Base-by-base conservation (phyloP, 2,888 invertebrate species). In the Ditylenchus weischeri region DNA sequence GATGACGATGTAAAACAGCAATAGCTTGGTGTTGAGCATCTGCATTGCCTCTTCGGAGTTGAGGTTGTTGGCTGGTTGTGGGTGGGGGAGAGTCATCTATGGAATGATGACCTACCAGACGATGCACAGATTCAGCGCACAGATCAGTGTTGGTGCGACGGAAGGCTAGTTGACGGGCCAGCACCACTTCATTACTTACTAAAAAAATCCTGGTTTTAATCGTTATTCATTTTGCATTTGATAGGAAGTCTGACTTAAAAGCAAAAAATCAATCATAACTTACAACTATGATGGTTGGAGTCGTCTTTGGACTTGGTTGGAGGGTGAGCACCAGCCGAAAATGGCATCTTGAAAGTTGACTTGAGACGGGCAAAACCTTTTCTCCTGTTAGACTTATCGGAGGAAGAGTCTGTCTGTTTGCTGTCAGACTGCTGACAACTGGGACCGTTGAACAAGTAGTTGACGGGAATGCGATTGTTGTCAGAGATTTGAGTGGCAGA, bases 131-230 rank as follows among this genome's bases (percentile, higher is more conserved):
- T 19, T 43, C 19, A 21, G 62, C 65, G 54, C 69, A 65, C 23
- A 76, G 59, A 61, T 79, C 77, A 38, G 74, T 76, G 35, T 72
- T 64, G 63, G 75, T 74, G n/a, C 77, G 70, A n/a, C 74, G 71
- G 63, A 76, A 71, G 7, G 75, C 72, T 62, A 72, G n/a, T 18
- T 76, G 75, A 13, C 77, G 69, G 11, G 66, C 70, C 58, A 62
- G 59, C 49, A 74, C 49, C 38, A 61, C 64, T 23, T 76, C 73
- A 13, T 38, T 21, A 21, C 57, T 58, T 50, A 74, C 73, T 73
- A 48, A 71, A 72, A 67, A 35, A 54, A 6, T 1, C 23, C 2
- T 2, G 13, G 8, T 11, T 54, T 23, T 54, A 15, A 15, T 29
- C 57, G 6, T n/a, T 50, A 50, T n/a, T n/a, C 2, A 50, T 50